Conservation (phyloP, 2,888 invertebrate genomes). For the Caradrina kadenii region DNA sequence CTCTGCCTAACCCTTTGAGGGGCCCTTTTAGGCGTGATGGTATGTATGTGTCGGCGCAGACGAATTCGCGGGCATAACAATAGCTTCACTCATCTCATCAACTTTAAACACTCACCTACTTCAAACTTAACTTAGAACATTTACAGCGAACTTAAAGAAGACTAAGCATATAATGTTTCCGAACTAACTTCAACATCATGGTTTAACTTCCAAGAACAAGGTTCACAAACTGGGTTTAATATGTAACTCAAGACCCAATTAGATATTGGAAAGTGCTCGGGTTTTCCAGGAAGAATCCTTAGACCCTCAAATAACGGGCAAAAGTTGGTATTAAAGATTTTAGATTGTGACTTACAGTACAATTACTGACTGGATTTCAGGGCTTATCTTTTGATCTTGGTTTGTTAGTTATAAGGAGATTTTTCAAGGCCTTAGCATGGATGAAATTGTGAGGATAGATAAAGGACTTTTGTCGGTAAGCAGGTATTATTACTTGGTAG, state of each 20-base stretch:
- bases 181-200: slow-evolving; percentile 22
- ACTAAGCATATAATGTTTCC: slow-evolving; percentile 6
- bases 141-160: neutral
- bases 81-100: neutral
- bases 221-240: slow-evolving; percentile 39
- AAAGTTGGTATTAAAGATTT: slow-evolving; percentile 37
- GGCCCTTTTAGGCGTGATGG: too few relatives aligned
- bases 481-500: too few relatives aligned
- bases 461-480: too few relatives aligned
- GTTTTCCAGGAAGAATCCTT: slow-evolving; percentile 25
- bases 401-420: neutral
- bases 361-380: slow-evolving; percentile 27
- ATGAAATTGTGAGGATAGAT: too few relatives aligned
- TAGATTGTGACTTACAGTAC: slow-evolving; percentile 25
- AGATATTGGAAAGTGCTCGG: slow-evolving; percentile 35
- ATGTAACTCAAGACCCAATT: slow-evolving; percentile 40
- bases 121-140: neutral
- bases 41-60: too few relatives aligned
- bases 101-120: neutral
- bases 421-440: too few relatives aligned
- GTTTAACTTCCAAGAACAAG: slow-evolving; percentile 14
- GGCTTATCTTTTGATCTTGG: slow-evolving; percentile 18
- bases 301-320: slow-evolving; percentile 12
- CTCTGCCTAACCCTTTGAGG: too few relatives aligned
- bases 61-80: too few relatives aligned